Base-by-base conservation (phyloP, 2,797 vertebrate genomes). In the Artibeus jamaicensis region DNA sequence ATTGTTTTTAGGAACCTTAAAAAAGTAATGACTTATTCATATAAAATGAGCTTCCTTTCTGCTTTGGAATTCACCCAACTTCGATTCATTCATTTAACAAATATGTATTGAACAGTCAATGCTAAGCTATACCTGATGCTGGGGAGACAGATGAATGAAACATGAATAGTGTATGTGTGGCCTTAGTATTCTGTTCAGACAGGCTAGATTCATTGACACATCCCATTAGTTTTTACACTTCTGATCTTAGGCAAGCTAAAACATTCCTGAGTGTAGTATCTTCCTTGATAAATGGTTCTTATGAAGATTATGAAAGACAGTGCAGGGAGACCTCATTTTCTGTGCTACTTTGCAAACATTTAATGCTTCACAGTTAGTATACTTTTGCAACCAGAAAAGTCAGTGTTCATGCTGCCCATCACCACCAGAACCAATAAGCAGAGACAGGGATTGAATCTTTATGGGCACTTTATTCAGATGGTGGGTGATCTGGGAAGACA, bases 41-140 rank as follows among this genome's bases (percentile, higher is more conserved):
- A 12, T 74, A 37, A 53, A 22, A 82, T 29, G 34, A 93, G 5
- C 19, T 19, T 68, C 9, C 34, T 83, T 92, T 62, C 10, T 92
- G 32, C 65, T 90, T 91, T 91, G 39, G 79, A 96, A 88, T 74
- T n/a, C 78, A 93, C 50, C 39, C 79, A 94, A 82, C 73, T 82
- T 90, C 26, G n/a, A 96, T 93, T 48, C 57, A 95, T 83, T 86
- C 46, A 67, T 88, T 91, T 86, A 81, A 81, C 42, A 84, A 94
- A 79, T 37, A 83, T 22, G 5, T n/a, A 50, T 70, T 91, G 14
- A 89, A 65, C 7, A 83, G 10, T 4, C 55, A 53, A 1, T 65
- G 10, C n/a, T 48, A 37, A n/a, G 3, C 37, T n/a, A 2, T 62
- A 2, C 7, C 26, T 67, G 29, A 71, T 71, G 0, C 26, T 34